phyloP scores from a whole-genome alignment of 2,888 invertebrate genomes.

The Chrysolina haemoptera region DNA sequence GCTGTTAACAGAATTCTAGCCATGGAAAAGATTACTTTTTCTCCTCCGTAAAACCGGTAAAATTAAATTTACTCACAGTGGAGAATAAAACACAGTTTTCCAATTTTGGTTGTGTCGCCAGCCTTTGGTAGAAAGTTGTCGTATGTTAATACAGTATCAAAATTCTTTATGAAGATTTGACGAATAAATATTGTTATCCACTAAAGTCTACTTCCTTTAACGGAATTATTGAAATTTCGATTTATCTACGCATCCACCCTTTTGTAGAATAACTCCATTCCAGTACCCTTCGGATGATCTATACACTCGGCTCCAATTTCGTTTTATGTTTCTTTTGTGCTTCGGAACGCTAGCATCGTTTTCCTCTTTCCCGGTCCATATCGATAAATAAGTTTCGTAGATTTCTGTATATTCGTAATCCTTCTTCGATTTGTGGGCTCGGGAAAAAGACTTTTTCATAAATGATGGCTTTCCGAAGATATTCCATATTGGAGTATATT shows the following conservation, averaged over 20 bases:
- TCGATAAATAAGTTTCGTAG: conserved; percentile 19
- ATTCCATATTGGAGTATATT: conserved; percentile 18
- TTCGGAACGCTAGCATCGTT: conserved; percentile 5
- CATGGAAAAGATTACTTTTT: too few species aligned
- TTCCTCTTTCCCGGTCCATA: conserved; percentile 13
- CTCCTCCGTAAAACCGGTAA: too few species aligned
- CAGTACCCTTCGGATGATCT: conserved; percentile 14
- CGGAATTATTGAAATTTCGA: conserved; percentile 13
- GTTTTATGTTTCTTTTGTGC: conserved; percentile 22
- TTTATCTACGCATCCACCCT: background rate
- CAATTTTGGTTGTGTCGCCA: too few species aligned
- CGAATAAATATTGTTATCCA: background rate
- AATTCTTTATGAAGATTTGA: background rate
- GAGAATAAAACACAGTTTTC: too few species aligned
- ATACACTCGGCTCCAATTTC: conserved; percentile 13
- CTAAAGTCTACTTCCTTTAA: background rate
- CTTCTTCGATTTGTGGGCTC: conserved; percentile 2
- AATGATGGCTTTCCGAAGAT: conserved; percentile 15
- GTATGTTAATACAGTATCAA: background rate
- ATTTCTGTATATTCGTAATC: conserved; percentile 17
- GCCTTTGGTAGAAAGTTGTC: too few species aligned
- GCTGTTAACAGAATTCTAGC: too few species aligned
- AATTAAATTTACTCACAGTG: too few species aligned
- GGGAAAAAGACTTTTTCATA: conserved; percentile 6
- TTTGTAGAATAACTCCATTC: conserved; percentile 8